Base-by-base conservation (phyloP, 2,797 vertebrate genomes). In the Tapirus indicus region DNA sequence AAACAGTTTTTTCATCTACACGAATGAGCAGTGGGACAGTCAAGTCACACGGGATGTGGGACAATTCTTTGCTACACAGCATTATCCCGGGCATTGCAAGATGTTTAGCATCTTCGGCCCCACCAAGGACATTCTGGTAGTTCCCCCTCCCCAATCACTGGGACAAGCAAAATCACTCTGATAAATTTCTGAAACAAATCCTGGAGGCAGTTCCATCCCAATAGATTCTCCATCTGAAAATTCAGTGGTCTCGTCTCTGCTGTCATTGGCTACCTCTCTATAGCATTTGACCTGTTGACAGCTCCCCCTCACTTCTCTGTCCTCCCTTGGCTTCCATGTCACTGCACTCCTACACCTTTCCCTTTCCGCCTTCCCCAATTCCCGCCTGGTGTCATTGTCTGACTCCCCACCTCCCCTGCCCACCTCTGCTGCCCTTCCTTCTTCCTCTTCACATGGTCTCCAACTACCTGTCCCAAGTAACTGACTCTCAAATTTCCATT, bases 131-230 rank as follows among this genome's bases (percentile, higher is more conserved):
- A 29, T 69, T 49, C 58, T 11, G 82, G 29, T 35, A 54, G 25
- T 27, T 21, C 7, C 41, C 54, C 11, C 38, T 64, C 35, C 14
- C 12, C 41, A 62, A 8, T 80, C 44, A 78, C 49, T 29, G 49
- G 27, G 29, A 93, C n/a, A 94, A 88, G 44, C 16, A 90, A 86
- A 74, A 47, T 77, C 66, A 85, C 20, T 44, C 88, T 75, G 69
- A 35, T 27, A 38, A 85, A 62, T 69, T 95, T 91, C 87, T 20
- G 88, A 62, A 93, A 82, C 21, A 86, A 35, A 12, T 60, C 47
- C 29, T 4, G 3, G 11, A 56, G 20, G 54, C 12, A 62, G 74
- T 66, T 56, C 13, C 38, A 52, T 17, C 78, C 52, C 47, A 72
- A 47, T 1, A 91, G 87, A 38, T 29, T 47, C 72, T 52, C 12